Evolutionary conservation across 2,888 invertebrate genomes (phyloP), one percentile per base, ranked within the genome.

Genomic region (Ophraella communa): DNA sequence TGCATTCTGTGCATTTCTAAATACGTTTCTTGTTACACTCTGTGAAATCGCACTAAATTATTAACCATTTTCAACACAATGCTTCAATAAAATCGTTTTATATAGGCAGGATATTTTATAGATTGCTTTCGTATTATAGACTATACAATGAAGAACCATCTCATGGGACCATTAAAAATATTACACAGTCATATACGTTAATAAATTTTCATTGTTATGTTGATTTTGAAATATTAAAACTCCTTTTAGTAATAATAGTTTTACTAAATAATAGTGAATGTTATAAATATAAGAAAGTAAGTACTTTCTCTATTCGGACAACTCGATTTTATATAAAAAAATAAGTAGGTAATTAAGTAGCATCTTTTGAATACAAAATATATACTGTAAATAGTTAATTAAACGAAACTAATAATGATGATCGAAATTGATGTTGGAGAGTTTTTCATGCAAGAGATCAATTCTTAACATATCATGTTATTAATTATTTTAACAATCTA

Each of bases 1-100:
- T 62, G 39, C 20, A 45, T 55, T 47, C 47, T 11, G 30, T 33
- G 61, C 18, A 51, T 35, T 55, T 33, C 56, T 62, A 30, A 62
- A 62, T 10, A 42, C 10, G 55, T 62, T 42, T 30, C 56, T 62
- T 51, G 20, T 62, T 39, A 56, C 42, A 56, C 20, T 30, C 42
- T 62, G 45, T 62, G 61, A 62, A 62, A 62, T 62, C 27, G 33
- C 54, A 47, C 55, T 49, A 55, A 59, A 59, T 59, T 59, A 59
- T 59, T 42, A n/a, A n/a, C 58, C 58, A 49, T 58, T 58, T 49
- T 23, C 23, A 23, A 51, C 42, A 59, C 59, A 59, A 59, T 59
- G 51, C 51, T 59, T 59, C 51, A 59, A 51, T 59, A 59, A 51
- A 49, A 59, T 17, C 24, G 59, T 39, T 59, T 59, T 59, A 59